phyloP scores from a whole-genome alignment of 2,797 vertebrate species.

The Tiaroga cobitis region DNA sequence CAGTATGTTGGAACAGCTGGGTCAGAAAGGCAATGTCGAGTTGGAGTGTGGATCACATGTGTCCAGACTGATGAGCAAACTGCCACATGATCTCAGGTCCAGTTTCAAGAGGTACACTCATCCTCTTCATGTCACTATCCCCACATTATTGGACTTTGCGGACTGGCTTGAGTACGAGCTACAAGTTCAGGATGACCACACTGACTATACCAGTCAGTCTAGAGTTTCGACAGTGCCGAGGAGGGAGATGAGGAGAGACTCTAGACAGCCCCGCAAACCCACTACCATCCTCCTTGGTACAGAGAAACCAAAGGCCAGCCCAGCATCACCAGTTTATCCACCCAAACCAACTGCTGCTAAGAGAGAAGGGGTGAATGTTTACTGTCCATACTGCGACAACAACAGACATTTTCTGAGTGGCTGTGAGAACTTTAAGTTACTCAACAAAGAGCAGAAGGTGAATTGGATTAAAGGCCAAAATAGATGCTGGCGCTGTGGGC shows the following conservation, averaged over 20 bases:
- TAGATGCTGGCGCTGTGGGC: too few species aligned
- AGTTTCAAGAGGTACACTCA: constrained; percentile 33
- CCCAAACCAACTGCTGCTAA: neutral
- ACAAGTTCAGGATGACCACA: neutral
- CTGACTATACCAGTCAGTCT: neutral
- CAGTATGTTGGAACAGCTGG: constrained; percentile 42
- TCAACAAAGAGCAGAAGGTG: too few species aligned
- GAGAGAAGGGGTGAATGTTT: neutral
- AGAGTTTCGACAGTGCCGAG: neutral
- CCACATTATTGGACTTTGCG: constrained; percentile 3
- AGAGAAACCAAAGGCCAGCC: neutral
- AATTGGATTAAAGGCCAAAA: too few species aligned
- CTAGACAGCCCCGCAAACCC: neutral
- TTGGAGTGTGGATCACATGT: too few species aligned
- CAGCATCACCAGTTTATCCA: neutral
- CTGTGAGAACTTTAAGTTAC: too few species aligned
- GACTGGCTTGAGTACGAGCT: constrained; percentile 36
- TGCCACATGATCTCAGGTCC: neutral
- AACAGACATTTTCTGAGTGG: too few species aligned
- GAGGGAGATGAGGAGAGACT: neutral
- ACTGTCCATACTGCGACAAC: neutral
- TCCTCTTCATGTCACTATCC: neutral
- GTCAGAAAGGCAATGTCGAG: neutral
- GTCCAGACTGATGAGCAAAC: too few species aligned
- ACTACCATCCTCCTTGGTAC: constrained; percentile 1